phyloP scores from a whole-genome alignment of 2,797 vertebrate genomes.

The Gastrophryne carolinensis region DNA sequence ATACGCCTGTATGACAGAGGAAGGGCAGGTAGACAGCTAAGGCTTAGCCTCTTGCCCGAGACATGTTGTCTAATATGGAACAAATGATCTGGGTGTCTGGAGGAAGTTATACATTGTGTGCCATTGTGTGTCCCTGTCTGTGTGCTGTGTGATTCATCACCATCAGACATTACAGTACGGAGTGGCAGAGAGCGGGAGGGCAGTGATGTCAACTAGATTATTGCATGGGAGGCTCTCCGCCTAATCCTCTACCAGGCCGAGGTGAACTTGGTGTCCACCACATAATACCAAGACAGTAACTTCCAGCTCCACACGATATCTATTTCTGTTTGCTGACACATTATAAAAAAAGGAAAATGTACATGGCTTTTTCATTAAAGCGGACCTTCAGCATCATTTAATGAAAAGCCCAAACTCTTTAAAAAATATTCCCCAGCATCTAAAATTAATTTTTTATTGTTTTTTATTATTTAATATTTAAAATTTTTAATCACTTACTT shows the following conservation, averaged over 20 bases:
- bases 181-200: background rate
- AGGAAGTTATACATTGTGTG: conserved; percentile 37
- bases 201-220: background rate
- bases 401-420: too few species aligned
- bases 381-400: too few species aligned
- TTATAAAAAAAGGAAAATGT: too few species aligned
- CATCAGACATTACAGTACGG: conserved; percentile 30
- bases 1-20: background rate
- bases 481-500: too few species aligned
- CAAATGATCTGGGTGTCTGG: conserved; percentile 39
- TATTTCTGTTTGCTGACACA: background rate
- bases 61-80: conserved; percentile 36
- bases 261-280: background rate
- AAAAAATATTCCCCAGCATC: too few species aligned
- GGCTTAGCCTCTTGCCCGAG: conserved; percentile 2
- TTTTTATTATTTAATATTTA: too few species aligned
- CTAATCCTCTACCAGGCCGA: background rate
- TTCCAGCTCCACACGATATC: too few species aligned
- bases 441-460: too few species aligned
- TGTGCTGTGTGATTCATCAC: conserved; percentile 24
- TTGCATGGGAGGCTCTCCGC: background rate
- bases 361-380: too few species aligned
- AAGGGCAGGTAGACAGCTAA: conserved; percentile 13
- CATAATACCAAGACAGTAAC: too few species aligned
- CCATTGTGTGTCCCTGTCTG: conserved; percentile 7